phyloP scores from a whole-genome alignment of 2,797 vertebrate genomes.

The Erpetoichthys calabaricus region DNA sequence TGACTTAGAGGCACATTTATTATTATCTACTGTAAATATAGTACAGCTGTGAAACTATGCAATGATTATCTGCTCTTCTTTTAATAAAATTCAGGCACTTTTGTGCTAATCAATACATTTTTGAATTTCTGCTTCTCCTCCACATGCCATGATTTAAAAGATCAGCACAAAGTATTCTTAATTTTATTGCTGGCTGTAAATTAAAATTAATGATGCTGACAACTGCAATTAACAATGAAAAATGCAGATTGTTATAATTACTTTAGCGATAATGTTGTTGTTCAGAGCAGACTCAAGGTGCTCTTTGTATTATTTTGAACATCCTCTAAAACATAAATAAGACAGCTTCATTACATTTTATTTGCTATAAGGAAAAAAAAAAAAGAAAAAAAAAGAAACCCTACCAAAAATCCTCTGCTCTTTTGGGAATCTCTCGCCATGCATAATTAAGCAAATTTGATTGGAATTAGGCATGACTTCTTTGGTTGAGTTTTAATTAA shows the following conservation, averaged over 20 bases:
- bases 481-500: conserved; percentile 99
- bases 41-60: too few species aligned
- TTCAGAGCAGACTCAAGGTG: conserved; percentile 91
- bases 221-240: conserved; percentile 99
- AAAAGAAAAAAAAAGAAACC: conserved; percentile 27
- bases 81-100: too few species aligned
- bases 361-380: conserved; percentile 95
- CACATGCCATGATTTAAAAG: conserved; percentile 86
- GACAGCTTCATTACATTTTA: conserved; percentile 99
- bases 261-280: conserved; percentile 99
- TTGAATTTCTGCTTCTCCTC: conserved; percentile 50
- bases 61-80: too few species aligned
- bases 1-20: too few species aligned
- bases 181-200: conserved; percentile 99
- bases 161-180: conserved; percentile 99
- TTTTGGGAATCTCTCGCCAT: conserved; percentile 99
- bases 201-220: conserved; percentile 99
- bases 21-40: too few species aligned
- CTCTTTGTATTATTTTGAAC: conserved; percentile 85
- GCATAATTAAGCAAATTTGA: conserved; percentile 99
- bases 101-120: too few species aligned
- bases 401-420: conserved; percentile 94
- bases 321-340: conserved; percentile 95
- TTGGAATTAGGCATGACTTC: conserved; percentile 99
- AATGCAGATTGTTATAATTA: conserved; percentile 99